Conservation (phyloP, 2,888 invertebrate species). For the Nephrotoma appendiculata region DNA sequence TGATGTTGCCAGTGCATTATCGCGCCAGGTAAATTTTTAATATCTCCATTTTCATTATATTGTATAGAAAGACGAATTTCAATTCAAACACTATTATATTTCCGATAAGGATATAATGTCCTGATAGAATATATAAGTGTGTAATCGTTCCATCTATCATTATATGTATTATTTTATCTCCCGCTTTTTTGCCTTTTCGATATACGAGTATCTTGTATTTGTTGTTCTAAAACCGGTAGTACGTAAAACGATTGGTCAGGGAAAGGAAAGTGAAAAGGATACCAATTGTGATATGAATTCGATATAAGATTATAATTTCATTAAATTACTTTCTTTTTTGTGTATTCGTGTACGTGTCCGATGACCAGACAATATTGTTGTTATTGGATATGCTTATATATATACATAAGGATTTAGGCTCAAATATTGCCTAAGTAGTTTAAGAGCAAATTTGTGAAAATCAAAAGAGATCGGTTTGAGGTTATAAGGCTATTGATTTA, state of each 20-base stretch:
- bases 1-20: constrained; percentile 68
- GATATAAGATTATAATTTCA: not conserved
- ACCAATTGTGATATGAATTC: not conserved
- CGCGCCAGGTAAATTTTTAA: constrained; percentile 39
- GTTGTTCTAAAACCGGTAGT: not conserved
- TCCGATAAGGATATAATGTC: not conserved
- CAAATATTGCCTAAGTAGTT: not conserved
- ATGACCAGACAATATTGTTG: not conserved
- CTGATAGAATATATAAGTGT: not conserved
- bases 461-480: not conserved
- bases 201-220: not conserved
- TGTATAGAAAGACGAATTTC: not conserved
- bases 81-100: not conserved
- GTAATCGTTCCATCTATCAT: not conserved
- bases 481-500: not conserved
- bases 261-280: not conserved
- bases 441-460: not conserved
- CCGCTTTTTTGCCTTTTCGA: not conserved
- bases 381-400: not conserved
- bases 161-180: not conserved
- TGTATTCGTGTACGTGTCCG: not conserved
- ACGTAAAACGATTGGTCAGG: not conserved
- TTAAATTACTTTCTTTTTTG: not conserved
- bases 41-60: not conserved
- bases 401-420: not conserved